Percentiles rank a stretch among this genome's conserved stretches.
phyloP scores from a whole-genome alignment of 2,888 invertebrate genomes.

The Leptinotarsa juncta region DNA sequence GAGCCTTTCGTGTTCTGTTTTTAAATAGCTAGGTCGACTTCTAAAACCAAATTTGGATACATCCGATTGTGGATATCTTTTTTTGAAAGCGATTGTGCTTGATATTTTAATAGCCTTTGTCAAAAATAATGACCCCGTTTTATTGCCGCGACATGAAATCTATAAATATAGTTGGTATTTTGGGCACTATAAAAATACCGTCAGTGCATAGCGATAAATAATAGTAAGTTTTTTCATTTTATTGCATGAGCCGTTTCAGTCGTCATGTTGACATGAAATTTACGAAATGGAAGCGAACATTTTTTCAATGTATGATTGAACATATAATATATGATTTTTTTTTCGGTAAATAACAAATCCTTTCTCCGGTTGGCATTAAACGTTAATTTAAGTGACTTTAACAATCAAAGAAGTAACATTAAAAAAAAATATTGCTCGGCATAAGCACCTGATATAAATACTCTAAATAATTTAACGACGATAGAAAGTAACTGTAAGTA shows the following conservation, averaged over 20 bases:
- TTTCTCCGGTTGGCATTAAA: too few species aligned
- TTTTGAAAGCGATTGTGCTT: conserved; percentile 30
- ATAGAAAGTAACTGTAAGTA: too few species aligned
- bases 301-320: too few species aligned
- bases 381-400: too few species aligned
- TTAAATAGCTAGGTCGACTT: conserved; percentile 44
- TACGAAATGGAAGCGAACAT: not conserved
- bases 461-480: too few species aligned
- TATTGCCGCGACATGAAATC: conserved; percentile 36
- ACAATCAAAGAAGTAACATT: too few species aligned
- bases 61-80: conserved; percentile 31
- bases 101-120: conserved; percentile 46
- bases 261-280: conserved; percentile 1
- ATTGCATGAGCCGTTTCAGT: not conserved
- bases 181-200: conserved; percentile 27
- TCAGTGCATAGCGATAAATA: conserved; percentile 19
- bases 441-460: too few species aligned
- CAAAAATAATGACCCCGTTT: conserved; percentile 48
- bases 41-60: conserved; percentile 48
- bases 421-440: too few species aligned
- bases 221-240: conserved; percentile 13
- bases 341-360: not conserved
- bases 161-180: conserved; percentile 33
- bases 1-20: conserved; percentile 47
- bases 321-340: not conserved